phyloP scores from a whole-genome alignment of 2,888 invertebrate genomes.

The Ichneumoninae sp. region DNA sequence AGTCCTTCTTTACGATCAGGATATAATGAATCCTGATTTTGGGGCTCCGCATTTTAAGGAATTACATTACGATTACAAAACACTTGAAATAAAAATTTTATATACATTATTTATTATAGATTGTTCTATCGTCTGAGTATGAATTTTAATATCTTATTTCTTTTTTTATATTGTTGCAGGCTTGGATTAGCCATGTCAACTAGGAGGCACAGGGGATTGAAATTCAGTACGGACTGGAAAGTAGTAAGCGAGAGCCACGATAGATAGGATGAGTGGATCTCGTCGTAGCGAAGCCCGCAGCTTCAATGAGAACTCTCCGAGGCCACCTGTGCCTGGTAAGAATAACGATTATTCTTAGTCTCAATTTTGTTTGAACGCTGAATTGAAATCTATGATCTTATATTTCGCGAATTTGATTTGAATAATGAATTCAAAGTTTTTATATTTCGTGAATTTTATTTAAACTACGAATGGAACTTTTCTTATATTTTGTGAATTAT shows the following conservation, averaged over 20 bases:
- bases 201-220: constrained; percentile 82
- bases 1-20: no score
- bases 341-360: constrained; percentile 79
- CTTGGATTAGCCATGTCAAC: constrained; percentile 84
- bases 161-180: constrained; percentile 75
- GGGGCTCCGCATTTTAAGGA: not conserved
- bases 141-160: not conserved
- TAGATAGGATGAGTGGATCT: constrained; percentile 84
- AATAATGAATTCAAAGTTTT: no score
- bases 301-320: constrained; percentile 89
- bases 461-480: not conserved
- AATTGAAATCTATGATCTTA: not conserved
- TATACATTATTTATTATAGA: no score
- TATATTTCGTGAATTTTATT: not conserved
- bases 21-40: not conserved
- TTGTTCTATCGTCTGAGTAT: not conserved
- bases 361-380: not conserved
- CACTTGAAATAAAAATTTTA: not conserved
- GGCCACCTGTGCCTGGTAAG: constrained; percentile 94
- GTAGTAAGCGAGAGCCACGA: constrained; percentile 82
- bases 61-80: not conserved
- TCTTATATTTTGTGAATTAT: not conserved
- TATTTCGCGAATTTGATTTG: not conserved
- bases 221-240: constrained; percentile 82
- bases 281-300: constrained; percentile 83